Base-by-base conservation (phyloP, 2,888 invertebrate genomes). In the Lepidocyrtinus sp. region DNA sequence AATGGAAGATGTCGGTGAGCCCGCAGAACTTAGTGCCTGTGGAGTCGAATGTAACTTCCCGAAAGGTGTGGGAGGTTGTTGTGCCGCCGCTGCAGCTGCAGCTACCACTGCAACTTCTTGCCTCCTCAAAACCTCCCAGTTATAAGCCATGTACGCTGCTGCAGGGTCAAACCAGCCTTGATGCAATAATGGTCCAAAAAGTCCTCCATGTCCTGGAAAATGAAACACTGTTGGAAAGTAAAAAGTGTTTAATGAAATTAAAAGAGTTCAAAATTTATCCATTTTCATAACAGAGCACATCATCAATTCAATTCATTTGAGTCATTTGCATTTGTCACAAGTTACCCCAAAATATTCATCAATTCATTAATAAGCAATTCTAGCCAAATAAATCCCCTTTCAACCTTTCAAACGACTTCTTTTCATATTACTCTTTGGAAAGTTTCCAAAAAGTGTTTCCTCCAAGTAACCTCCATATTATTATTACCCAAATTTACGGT, bases 141-240 rank as follows among this genome's bases (percentile, higher is more conserved):
- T 92, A 88, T 95, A 95, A 87, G 87, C 87, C 89, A 95, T 92
- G 88, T 95, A 95, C 2, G 88, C 87, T n/a, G 94, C 93, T 1
- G 94, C 93, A 0, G 88, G 88, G 88, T 96, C 96, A 86, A 96
- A 89, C 94, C 96, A 95, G 0, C 95, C 94, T 87, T 94, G 94
- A 21, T 78, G 78, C 69, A 88, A 87, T 82, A 96, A 86, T 2
- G 94, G 94, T 87, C 93, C 93, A 88, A 94, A 94, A 22, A 92
- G 92, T 55, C 93, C 93, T 1, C 94, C 93, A 71, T 91, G 91
- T 59, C 85, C 86, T 81, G 85, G 83, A 85, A 86, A 85, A 74
- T 84, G 83, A 75, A 85, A 86, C 84, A 85, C 86, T 86, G 77
- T 74, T 45, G 36, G 22, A 70, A 70, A 25, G 25, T 62, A 27